These are phyloP conservation scores for Cuniculus paca DNA, from an alignment of 2,797 vertebrate genomes.

Conservation along the genomic window DNA sequence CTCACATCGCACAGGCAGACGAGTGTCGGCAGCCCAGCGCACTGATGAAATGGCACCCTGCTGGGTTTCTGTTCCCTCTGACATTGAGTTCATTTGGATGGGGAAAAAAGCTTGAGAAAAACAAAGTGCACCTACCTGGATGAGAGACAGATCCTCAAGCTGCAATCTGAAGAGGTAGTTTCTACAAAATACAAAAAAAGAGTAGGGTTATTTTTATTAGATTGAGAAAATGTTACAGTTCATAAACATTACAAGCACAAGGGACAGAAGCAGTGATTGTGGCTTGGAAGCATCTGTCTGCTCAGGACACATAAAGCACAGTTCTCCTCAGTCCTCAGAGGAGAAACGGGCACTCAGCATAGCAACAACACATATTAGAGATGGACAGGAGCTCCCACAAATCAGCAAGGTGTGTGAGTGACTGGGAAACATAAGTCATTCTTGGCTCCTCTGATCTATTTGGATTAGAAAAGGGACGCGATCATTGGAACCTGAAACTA, in stretches of 20 bases:
- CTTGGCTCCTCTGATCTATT: background rate
- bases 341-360: background rate
- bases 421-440: background rate
- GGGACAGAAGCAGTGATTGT: background rate
- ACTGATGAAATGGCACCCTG: background rate
- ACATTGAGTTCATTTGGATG: background rate
- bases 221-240: background rate
- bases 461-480: background rate
- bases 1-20: background rate
- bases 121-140: conserved; percentile 93
- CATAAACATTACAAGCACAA: background rate
- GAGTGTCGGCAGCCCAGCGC: background rate
- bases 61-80: background rate
- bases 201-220: conserved; percentile 29
- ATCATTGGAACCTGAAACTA: background rate
- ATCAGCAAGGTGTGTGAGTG: accelerated
- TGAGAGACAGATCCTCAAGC: conserved; percentile 96
- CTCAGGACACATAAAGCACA: background rate
- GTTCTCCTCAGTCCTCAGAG: background rate
- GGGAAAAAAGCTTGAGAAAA: conserved; percentile 5
- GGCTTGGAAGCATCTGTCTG: background rate
- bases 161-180: conserved; percentile 98
- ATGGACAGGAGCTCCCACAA: accelerated
- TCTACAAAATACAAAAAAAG: conserved; percentile 88
- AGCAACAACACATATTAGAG: background rate